A percentile compares a stretch with the other conserved stretches of the same genome.
Evolutionary conservation across 2,113 vertebrate species (phyloP).

Genomic region (Noturus placidus): DNA sequence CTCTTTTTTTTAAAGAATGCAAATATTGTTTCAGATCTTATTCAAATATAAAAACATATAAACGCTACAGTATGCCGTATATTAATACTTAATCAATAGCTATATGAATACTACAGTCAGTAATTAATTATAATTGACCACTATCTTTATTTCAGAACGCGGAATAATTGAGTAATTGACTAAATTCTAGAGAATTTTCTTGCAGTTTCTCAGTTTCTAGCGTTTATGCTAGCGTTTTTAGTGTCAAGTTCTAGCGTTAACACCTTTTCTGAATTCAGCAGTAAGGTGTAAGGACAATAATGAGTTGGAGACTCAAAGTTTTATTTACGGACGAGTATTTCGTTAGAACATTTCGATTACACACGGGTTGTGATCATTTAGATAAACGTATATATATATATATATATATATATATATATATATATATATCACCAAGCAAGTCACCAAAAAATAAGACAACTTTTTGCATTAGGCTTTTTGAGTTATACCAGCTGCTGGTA

Average conservation of each 20-base stretch:
- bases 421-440: too few relatives aligned
- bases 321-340: neutral
- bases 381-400: neutral
- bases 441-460: too few relatives aligned
- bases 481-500: neutral
- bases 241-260: too few relatives aligned
- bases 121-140: neutral
- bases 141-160: neutral
- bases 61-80: neutral
- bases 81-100: neutral
- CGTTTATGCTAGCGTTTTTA: too few relatives aligned
- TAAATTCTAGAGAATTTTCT: neutral
- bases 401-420: neutral
- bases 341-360: neutral
- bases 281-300: neutral
- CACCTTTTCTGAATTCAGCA: neutral
- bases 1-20: neutral
- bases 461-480: too few relatives aligned
- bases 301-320: neutral
- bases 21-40: neutral
- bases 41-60: neutral
- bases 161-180: neutral
- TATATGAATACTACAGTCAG: too few relatives aligned
- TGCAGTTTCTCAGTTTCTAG: neutral
- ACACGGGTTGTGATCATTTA: neutral